These are phyloP conservation scores for Simalia tracyae DNA, from an alignment of 2,797 vertebrate species.

Conservation along the genomic window DNA sequence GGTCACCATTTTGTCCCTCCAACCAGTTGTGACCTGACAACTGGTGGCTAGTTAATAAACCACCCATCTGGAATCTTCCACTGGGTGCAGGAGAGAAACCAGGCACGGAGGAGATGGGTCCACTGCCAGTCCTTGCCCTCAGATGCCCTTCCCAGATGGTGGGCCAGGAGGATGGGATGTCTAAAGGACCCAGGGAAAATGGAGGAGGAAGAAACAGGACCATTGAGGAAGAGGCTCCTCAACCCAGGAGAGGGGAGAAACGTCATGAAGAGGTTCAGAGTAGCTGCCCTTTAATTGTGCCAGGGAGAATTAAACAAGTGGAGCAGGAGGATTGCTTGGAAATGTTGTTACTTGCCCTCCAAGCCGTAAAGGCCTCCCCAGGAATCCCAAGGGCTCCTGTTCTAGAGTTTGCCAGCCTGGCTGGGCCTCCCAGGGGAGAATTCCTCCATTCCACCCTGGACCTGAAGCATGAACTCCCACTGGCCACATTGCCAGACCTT, in stretches of 20 bases:
- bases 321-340: not conserved
- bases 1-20: too few species aligned
- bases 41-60: too few species aligned
- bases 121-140: not conserved
- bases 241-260: not conserved
- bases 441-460: not conserved
- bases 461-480: not conserved
- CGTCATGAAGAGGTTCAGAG: not conserved
- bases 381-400: not conserved
- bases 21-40: too few species aligned
- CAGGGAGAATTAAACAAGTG: not conserved
- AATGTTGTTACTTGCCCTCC: not conserved
- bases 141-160: not conserved
- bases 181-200: not conserved
- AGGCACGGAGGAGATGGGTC: too few species aligned
- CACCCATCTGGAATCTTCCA: too few species aligned
- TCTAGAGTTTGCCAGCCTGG: not conserved
- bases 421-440: not conserved
- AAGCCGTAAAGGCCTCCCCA: not conserved
- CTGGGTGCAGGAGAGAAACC: too few species aligned
- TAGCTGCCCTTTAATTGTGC: not conserved
- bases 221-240: not conserved
- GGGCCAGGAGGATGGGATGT: not conserved
- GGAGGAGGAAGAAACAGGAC: not conserved
- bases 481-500: not conserved